Conservation (phyloP, 1,140 invertebrate species). For the Drosophila sp. region DNA sequence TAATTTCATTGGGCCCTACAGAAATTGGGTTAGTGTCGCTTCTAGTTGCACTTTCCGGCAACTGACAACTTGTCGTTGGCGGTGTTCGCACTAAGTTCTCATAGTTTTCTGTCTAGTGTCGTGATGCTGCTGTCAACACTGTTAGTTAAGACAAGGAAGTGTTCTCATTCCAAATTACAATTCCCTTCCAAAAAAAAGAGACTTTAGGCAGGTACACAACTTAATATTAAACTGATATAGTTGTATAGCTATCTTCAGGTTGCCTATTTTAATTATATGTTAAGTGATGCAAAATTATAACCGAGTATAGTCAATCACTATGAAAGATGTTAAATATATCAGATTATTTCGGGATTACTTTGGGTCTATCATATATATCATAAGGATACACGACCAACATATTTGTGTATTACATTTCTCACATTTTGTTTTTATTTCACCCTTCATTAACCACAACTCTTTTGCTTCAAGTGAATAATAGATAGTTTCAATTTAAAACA, state of each 20-base stretch:
- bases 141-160: neutral
- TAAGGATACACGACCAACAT: too few species aligned
- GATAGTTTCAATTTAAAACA: neutral
- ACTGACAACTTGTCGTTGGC: conserved; percentile 53
- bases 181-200: neutral
- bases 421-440: too few species aligned
- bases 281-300: too few species aligned
- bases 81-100: conserved; percentile 32
- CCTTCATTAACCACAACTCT: neutral
- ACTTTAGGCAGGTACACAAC: neutral
- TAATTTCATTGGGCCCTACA: conserved; percentile 73
- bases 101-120: conserved; percentile 31
- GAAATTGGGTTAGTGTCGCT: conserved; percentile 73
- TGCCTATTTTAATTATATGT: too few species aligned
- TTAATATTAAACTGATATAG: too few species aligned
- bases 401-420: too few species aligned
- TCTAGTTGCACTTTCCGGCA: conserved; percentile 58
- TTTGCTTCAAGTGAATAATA: neutral
- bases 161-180: conserved; percentile 11
- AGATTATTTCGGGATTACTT: too few species aligned
- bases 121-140: conserved; percentile 28
- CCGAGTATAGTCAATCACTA: too few species aligned
- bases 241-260: too few species aligned
- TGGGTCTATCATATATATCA: too few species aligned
- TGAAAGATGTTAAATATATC: too few species aligned